phyloP scores from a whole-genome alignment of 2,797 vertebrate genomes.

The Enteromius anoplus region DNA sequence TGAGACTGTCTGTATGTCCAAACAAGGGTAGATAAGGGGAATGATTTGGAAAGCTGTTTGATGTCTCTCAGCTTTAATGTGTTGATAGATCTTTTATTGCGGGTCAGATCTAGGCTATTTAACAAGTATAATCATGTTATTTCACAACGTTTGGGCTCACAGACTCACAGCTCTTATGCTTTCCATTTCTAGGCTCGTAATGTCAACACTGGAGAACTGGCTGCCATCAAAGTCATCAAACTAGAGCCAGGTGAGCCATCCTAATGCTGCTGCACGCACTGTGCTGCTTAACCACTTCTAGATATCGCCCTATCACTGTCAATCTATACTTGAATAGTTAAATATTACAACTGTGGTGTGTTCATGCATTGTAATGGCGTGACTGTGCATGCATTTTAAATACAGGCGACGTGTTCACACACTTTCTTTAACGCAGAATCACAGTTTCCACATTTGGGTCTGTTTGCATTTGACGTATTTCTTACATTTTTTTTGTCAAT shows the following conservation, averaged over 20 bases:
- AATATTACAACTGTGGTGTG: slow-evolving; percentile 33
- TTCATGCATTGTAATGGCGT: slow-evolving; percentile 31
- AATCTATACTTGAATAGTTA: slow-evolving; percentile 39
- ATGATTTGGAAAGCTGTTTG: neutral
- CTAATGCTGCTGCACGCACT: slow-evolving; percentile 10
- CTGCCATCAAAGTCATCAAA: slow-evolving; percentile 99
- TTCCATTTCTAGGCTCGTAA: slow-evolving; percentile 86
- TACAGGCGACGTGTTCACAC: neutral
- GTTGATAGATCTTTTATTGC: neutral
- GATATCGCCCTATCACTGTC: slow-evolving; percentile 9
- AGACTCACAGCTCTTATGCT: slow-evolving; percentile 26
- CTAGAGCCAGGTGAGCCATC: slow-evolving; percentile 86
- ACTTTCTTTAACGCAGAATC: neutral
- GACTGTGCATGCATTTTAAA: neutral
- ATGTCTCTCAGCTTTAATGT: neutral
- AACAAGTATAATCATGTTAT: neutral
- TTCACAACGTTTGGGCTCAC: neutral
- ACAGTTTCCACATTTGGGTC: neutral
- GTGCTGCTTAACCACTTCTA: slow-evolving; percentile 40
- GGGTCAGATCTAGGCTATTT: neutral
- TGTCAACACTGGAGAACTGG: slow-evolving; percentile 96
- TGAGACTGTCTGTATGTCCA: neutral
- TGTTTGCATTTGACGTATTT: neutral
- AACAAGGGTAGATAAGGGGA: neutral
- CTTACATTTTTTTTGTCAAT: neutral